Conservation (phyloP, 2,888 invertebrate genomes). For the Dione vanillae region DNA sequence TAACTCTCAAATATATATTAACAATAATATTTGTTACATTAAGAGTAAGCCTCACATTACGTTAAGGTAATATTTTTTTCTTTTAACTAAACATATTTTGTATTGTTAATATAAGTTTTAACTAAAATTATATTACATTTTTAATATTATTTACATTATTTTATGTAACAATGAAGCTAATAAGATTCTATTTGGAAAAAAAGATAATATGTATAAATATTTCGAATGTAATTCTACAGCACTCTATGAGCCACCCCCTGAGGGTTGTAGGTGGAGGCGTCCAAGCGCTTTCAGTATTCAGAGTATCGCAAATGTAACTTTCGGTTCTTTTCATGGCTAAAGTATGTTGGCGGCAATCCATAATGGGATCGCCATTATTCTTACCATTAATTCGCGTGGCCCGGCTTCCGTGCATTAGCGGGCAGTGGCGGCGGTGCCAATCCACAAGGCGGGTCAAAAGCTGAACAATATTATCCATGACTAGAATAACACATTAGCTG, state of each 20-base stretch:
- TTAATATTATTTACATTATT: no score
- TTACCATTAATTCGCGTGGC: slow-evolving; percentile 84
- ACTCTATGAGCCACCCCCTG: slow-evolving; percentile 59
- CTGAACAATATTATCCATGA: slow-evolving; percentile 50
- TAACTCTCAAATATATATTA: background rate
- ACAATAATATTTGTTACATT: background rate
- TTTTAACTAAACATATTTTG: background rate
- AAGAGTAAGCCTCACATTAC: no score
- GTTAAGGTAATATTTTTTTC: background rate
- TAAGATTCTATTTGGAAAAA: no score
- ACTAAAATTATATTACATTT: no score
- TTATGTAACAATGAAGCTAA: no score
- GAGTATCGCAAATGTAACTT: slow-evolving; percentile 85
- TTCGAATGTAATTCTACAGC: slow-evolving; percentile 25
- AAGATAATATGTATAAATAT: background rate
- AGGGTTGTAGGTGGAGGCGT: slow-evolving; percentile 59
- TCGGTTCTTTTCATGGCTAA: slow-evolving; percentile 85
- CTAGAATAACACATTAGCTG: slow-evolving; percentile 45
- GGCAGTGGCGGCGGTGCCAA: slow-evolving; percentile 76
- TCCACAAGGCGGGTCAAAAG: slow-evolving; percentile 67
- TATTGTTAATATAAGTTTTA: no score
- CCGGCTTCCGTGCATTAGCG: slow-evolving; percentile 84
- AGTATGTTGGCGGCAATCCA: slow-evolving; percentile 85
- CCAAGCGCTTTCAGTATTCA: slow-evolving; percentile 82
- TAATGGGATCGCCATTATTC: slow-evolving; percentile 85